These are phyloP conservation scores for Anser brachyrhynchus DNA, from an alignment of 2,113 vertebrate species.

Conservation along the genomic window DNA sequence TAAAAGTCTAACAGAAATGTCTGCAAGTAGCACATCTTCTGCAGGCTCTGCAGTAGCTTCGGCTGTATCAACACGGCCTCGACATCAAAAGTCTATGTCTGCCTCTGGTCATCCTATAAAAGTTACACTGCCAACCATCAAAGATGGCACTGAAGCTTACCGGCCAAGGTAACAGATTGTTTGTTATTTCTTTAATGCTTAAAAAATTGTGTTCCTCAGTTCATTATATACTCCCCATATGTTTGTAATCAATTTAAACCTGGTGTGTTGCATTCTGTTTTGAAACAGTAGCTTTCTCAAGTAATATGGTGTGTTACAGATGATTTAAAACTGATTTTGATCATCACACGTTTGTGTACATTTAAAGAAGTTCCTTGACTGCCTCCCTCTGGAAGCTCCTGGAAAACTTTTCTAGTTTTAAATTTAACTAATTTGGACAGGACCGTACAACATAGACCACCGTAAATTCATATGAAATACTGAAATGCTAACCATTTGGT, in stretches of 20 bases:
- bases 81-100: constrained; percentile 98
- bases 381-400: constrained; percentile 31
- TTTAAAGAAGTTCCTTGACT: background rate
- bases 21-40: constrained; percentile 83
- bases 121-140: constrained; percentile 93
- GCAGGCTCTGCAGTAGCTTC: constrained; percentile 74
- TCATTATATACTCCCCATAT: fast-evolving
- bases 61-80: constrained; percentile 86
- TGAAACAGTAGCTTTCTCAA: background rate
- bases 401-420: background rate
- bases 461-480: background rate
- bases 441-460: background rate
- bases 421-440: background rate
- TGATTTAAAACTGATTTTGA: background rate
- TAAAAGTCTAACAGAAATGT: constrained; percentile 92
- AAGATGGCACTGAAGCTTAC: constrained; percentile 90
- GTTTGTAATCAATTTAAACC: background rate
- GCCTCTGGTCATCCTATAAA: constrained; percentile 96
- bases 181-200: background rate
- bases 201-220: background rate
- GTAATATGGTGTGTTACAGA: background rate
- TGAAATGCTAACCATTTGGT: background rate
- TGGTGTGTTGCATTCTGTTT: fast-evolving
- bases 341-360: fast-evolving
- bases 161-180: constrained; percentile 81